These are phyloP conservation scores for Punctoribates punctum DNA, from an alignment of 2,888 invertebrate species.

Conservation along the genomic window DNA sequence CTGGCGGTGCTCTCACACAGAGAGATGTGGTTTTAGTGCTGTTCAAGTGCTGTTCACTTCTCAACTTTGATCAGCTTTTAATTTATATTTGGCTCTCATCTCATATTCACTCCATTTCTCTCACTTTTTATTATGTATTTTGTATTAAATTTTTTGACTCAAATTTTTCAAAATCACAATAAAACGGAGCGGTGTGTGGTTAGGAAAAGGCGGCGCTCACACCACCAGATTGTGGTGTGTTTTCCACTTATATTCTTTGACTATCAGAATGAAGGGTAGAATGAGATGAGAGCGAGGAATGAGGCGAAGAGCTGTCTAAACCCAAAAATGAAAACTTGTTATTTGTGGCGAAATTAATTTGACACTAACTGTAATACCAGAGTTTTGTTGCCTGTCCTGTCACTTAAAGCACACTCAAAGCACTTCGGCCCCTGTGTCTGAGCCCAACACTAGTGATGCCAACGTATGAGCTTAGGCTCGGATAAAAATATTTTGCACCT, in stretches of 20 bases:
- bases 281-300: not conserved
- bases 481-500: no score
- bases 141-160: not conserved
- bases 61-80: constrained; percentile 29
- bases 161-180: no score
- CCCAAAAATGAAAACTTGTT: constrained; percentile 19
- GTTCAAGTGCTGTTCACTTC: not conserved
- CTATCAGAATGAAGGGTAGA: constrained; percentile 26
- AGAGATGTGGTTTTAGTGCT: no score
- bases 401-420: constrained; percentile 3
- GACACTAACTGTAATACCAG: constrained; percentile 8
- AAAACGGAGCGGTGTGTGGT: not conserved
- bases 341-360: constrained; percentile 32
- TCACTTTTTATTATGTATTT: not conserved
- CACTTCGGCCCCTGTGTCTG: no score
- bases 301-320: constrained; percentile 23
- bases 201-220: constrained; percentile 6
- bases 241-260: constrained; percentile 17
- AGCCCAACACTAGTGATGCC: no score
- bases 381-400: not conserved
- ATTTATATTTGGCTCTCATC: constrained; percentile 13
- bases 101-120: constrained; percentile 4
- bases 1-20: not conserved
- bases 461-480: no score
- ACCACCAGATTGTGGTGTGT: not conserved